Percentiles rank a stretch among this genome's conserved stretches.
These are phyloP conservation scores for Symphodus melops DNA, from an alignment of 2,113 vertebrate species.

Conservation along the genomic window DNA sequence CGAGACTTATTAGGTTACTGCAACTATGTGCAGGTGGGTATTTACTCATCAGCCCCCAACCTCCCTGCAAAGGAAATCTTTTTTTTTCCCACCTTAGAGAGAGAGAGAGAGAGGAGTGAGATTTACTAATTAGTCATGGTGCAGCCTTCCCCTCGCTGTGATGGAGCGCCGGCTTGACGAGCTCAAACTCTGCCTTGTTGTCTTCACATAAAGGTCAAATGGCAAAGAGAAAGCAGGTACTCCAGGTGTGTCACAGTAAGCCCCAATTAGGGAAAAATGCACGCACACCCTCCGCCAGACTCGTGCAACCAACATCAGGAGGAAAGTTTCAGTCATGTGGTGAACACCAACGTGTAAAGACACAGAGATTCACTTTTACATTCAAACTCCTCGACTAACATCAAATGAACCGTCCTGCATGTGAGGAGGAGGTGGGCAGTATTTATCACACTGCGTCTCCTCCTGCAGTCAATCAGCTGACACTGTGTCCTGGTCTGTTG, in stretches of 20 bases:
- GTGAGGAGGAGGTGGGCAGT: too few relatives aligned
- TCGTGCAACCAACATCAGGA: slow-evolving; percentile 54
- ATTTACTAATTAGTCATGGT: slow-evolving; percentile 81
- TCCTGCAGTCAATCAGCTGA: too few relatives aligned
- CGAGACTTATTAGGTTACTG: slow-evolving; percentile 77
- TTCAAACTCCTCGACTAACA: not conserved
- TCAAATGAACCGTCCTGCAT: not conserved
- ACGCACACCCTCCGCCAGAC: slow-evolving; percentile 60
- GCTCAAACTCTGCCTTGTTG: slow-evolving; percentile 53
- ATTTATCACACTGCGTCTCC: too few relatives aligned
- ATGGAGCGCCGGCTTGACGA: slow-evolving; percentile 65
- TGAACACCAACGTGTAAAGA: not conserved
- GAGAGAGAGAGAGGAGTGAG: slow-evolving; percentile 67
- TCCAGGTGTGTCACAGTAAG: slow-evolving; percentile 77
- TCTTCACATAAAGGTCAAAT: slow-evolving; percentile 79
- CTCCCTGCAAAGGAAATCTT: slow-evolving; percentile 61
- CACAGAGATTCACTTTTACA: not conserved
- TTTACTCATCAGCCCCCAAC: slow-evolving; percentile 71
- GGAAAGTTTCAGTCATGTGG: slow-evolving; percentile 49
- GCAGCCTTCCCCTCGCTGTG: slow-evolving; percentile 61
- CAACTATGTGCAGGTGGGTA: slow-evolving; percentile 74
- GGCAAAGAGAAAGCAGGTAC: slow-evolving; percentile 72
- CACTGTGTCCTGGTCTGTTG: too few relatives aligned
- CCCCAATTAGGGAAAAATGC: slow-evolving; percentile 78
- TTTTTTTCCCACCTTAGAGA: slow-evolving; percentile 65